phyloP scores from a whole-genome alignment of 2,113 vertebrate genomes.

The Centropus unirufus region DNA sequence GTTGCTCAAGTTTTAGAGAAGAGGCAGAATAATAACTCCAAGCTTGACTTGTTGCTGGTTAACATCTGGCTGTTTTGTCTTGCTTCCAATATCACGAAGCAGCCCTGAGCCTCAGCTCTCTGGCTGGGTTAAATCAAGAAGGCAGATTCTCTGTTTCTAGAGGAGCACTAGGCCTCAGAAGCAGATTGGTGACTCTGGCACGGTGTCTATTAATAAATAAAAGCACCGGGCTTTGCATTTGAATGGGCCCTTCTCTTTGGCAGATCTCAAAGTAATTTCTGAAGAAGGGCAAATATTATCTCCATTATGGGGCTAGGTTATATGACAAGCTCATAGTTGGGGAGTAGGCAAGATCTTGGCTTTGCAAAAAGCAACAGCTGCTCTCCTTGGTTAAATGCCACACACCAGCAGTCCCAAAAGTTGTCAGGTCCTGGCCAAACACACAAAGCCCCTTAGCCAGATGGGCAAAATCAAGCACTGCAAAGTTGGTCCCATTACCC shows the following conservation, averaged over 20 bases:
- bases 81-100: background rate
- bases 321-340: slow-evolving; percentile 17
- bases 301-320: background rate
- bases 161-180: background rate
- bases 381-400: slow-evolving; percentile 46
- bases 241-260: slow-evolving; percentile 51
- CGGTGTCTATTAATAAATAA: slow-evolving; percentile 57
- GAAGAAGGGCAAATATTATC: slow-evolving; percentile 43
- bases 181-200: slow-evolving; percentile 61
- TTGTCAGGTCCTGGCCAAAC: slow-evolving; percentile 2
- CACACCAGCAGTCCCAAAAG: slow-evolving; percentile 3
- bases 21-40: background rate
- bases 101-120: background rate
- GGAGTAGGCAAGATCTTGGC: slow-evolving; percentile 35
- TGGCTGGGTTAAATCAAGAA: background rate
- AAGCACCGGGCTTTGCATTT: slow-evolving; percentile 55
- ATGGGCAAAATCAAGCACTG: background rate
- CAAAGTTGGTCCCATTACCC: background rate
- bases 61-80: background rate
- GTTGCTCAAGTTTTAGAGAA: background rate
- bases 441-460: background rate
- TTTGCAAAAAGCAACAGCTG: slow-evolving; percentile 37
- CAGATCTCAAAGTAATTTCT: slow-evolving; percentile 52
- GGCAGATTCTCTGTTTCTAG: slow-evolving; percentile 15
- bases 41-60: background rate